Evolutionary conservation across 2,888 invertebrate species (phyloP).

Genomic region (Baccha elongata): DNA sequence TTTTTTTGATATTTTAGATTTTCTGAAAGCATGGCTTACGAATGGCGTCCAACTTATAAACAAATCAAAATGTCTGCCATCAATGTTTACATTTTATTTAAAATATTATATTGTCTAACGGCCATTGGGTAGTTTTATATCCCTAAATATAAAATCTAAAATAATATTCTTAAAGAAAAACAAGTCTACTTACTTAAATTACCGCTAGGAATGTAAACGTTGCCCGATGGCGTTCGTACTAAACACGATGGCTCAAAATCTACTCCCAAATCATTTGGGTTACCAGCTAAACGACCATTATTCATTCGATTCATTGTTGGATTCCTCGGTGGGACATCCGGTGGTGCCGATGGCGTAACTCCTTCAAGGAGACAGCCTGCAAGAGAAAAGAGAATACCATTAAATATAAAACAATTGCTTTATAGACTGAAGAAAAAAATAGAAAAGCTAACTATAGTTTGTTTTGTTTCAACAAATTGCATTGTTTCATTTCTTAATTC

Average conservation of each 20-base stretch:
- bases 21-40: too few relatives aligned
- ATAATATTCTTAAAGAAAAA: background rate
- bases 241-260: slow-evolving; percentile 96
- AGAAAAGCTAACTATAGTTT: background rate
- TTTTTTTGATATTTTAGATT: too few relatives aligned
- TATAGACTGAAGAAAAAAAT: slow-evolving; percentile 8
- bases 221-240: slow-evolving; percentile 95
- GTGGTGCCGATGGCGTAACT: slow-evolving; percentile 87
- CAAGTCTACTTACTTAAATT: slow-evolving; percentile 84
- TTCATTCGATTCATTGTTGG: slow-evolving; percentile 95
- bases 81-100: too few relatives aligned
- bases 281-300: slow-evolving; percentile 93
- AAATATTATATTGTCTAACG: too few relatives aligned
- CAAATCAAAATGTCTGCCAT: too few relatives aligned
- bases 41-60: too few relatives aligned
- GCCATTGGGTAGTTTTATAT: too few relatives aligned
- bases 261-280: slow-evolving; percentile 88
- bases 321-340: slow-evolving; percentile 95
- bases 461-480: slow-evolving; percentile 40
- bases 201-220: slow-evolving; percentile 96
- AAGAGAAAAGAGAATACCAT: slow-evolving; percentile 76
- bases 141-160: background rate
- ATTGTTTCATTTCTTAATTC: slow-evolving; percentile 46
- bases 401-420: slow-evolving; percentile 59
- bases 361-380: slow-evolving; percentile 94